Evolutionary conservation across 2,113 vertebrate species (phyloP).

Genomic region (Nycticryphes semicollaris): DNA sequence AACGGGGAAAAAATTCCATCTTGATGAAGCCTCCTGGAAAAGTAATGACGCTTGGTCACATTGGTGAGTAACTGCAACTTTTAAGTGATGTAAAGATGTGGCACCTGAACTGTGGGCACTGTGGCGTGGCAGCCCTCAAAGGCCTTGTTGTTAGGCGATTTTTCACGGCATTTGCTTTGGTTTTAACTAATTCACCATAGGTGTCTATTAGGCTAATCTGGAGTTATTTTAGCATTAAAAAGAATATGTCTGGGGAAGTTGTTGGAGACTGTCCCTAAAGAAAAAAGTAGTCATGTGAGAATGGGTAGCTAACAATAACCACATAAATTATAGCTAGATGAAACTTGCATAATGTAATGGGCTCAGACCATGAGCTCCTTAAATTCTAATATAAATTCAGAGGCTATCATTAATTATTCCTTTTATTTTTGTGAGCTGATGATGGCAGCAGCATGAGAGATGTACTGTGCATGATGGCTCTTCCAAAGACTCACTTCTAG

Average conservation of each 20-base stretch:
- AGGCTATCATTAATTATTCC: conserved; percentile 18
- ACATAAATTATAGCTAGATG: background rate
- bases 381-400: background rate
- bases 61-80: background rate
- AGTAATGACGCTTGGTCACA: background rate
- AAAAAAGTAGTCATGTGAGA: background rate
- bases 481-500: background rate
- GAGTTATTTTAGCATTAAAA: background rate
- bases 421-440: background rate
- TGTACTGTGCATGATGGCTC: background rate
- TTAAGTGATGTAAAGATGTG: background rate
- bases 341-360: background rate
- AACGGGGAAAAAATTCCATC: background rate
- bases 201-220: background rate
- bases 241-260: background rate
- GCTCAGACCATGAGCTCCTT: background rate
- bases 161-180: background rate
- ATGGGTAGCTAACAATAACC: background rate
- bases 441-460: background rate
- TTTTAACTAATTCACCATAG: background rate
- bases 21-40: background rate
- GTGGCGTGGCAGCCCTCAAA: too few species aligned
- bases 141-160: background rate
- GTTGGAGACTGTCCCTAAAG: background rate
- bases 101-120: fast-evolving